Conservation (phyloP, 2,888 invertebrate genomes). For the Philonicus albiceps region DNA sequence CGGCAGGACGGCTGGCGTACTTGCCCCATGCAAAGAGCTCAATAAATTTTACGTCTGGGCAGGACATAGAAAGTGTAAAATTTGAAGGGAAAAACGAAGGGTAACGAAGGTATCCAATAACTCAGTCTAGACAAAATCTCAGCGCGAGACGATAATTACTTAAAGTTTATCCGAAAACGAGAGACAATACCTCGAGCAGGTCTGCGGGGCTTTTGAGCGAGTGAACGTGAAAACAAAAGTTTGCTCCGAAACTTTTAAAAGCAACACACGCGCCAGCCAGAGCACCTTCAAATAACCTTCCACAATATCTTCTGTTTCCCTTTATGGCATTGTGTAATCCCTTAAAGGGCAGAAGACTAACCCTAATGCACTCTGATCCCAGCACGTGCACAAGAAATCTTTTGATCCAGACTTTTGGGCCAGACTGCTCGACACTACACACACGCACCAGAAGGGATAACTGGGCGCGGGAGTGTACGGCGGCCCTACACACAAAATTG, state of each 20-base stretch:
- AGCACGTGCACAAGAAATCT: slow-evolving; percentile 25
- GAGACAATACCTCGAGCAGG: slow-evolving; percentile 14
- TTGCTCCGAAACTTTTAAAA: slow-evolving; percentile 23
- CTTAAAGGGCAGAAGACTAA: slow-evolving; percentile 18
- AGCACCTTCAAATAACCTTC: slow-evolving; percentile 36
- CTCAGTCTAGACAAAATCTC: slow-evolving; percentile 34
- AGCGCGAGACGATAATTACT: slow-evolving; percentile 29
- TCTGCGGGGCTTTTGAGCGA: background rate
- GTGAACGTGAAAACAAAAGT: background rate
- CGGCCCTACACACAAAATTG: background rate
- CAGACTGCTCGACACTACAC: background rate
- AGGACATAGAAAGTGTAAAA: background rate
- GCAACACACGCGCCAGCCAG: background rate
- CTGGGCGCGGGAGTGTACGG: background rate
- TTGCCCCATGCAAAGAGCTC: background rate
- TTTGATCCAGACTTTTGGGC: slow-evolving; percentile 35
- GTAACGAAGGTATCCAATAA: slow-evolving; percentile 3
- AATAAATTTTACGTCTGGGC: background rate
- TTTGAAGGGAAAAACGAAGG: background rate
- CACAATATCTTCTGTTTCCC: background rate
- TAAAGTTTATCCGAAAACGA: slow-evolving; percentile 11
- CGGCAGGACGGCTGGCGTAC: background rate
- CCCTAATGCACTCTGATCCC: slow-evolving; percentile 25
- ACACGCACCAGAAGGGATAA: background rate
- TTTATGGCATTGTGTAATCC: slow-evolving; percentile 19